Evolutionary conservation across 2,888 invertebrate species (phyloP), one percentile per base, ranked within the genome.

Genomic region (Itoplectis maculator): DNA sequence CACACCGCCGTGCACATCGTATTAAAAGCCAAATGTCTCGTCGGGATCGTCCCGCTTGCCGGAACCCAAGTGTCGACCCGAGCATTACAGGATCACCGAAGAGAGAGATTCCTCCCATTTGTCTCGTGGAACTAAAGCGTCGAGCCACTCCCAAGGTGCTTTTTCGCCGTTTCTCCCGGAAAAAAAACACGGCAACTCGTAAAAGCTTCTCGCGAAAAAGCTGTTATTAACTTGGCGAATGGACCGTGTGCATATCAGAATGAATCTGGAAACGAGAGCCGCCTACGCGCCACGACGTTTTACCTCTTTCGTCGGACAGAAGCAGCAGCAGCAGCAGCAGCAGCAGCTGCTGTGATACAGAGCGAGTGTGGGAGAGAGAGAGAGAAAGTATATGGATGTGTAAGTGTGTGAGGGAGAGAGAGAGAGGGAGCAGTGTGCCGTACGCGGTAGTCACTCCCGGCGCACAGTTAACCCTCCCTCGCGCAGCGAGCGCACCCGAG

Each of bases 401-500:
- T n/a, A n/a, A n/a, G n/a, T n/a, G n/a, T n/a, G 11, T 2, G 42
- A 42, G 42, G 5, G 29, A 29, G 29, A 29, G 29, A 29, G 5
- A 29, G 29, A 29, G 3, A 29, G 29, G 5, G 29, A 5, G 29
- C 5, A 5, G 29, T 29, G 29, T 29, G 59, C 35, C 0, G 35
- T 59, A 35, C 59, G 65, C 69, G 54, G 59, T 78, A 78, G 69
- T 70, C 59, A 73, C 47, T 51, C 45, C 70, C 42, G 35, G 11
- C 59, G 65, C 66, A 54, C 68, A 63, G 72, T 73, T 79, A 59
- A 79, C 76, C 79, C 72, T 86, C 84, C 84, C 79, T 83, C 85
- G 79, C 35, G 68, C 56, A 72, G 20, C 59, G 83, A 72, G 45
- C 29, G 29, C 29, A 29, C 76, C 78, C 79, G 68, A 87, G 88